Percentiles rank a stretch among this genome's conserved stretches.
Evolutionary conservation across 2,797 vertebrate species (phyloP).

Genomic region (Cyclura pinguis): DNA sequence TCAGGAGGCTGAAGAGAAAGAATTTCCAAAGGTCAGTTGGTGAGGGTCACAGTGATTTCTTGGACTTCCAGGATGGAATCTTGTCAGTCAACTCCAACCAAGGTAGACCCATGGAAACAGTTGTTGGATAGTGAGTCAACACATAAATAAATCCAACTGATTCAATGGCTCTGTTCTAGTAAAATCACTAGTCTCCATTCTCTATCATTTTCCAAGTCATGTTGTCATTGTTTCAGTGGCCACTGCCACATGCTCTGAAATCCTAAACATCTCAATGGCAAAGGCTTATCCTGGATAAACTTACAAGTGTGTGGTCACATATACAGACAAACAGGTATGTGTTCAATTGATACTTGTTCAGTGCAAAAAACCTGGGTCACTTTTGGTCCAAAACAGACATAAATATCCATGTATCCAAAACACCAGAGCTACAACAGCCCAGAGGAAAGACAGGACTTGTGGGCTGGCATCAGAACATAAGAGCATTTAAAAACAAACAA

Average conservation of each 20-base stretch:
- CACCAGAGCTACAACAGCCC: not conserved
- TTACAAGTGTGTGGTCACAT: not conserved
- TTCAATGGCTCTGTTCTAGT: too few species aligned
- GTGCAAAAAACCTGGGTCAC: not conserved
- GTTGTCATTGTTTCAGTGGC: not conserved
- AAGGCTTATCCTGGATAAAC: not conserved
- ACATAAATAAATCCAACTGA: too few species aligned
- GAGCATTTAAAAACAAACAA: too few species aligned
- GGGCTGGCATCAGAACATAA: too few species aligned
- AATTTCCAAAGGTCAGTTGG: not conserved
- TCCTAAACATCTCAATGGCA: not conserved
- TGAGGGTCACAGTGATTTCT: not conserved
- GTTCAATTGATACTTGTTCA: not conserved
- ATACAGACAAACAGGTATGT: too few species aligned
- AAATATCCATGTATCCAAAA: not conserved
- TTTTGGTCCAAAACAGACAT: not conserved
- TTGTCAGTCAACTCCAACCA: too few species aligned
- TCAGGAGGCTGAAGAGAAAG: not conserved
- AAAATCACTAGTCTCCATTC: too few species aligned
- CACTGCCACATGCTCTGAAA: not conserved
- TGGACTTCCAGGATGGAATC: not conserved
- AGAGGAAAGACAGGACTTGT: not conserved
- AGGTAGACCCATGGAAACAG: too few species aligned
- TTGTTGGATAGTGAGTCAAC: too few species aligned
- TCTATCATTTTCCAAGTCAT: not conserved